Percentiles rank a stretch among this genome's conserved stretches.
Conservation (phyloP, 2,888 invertebrate genomes). For the Cosmorhoe ocellata region DNA sequence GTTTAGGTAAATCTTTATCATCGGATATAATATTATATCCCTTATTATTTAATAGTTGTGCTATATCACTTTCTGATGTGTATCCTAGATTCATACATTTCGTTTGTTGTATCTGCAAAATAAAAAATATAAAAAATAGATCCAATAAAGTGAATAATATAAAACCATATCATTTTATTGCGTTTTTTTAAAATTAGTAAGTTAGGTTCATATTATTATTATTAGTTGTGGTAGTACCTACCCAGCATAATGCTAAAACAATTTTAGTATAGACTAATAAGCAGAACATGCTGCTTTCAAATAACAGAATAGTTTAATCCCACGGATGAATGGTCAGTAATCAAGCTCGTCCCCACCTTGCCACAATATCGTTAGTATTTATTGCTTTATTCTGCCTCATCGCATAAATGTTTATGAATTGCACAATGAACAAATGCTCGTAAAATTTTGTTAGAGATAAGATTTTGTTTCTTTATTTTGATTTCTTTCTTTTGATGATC, state of each 20-base stretch:
- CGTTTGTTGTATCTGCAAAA: constrained; percentile 9
- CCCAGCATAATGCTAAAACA: constrained; percentile 12
- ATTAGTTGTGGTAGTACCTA: too few species aligned
- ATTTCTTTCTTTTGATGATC: background rate
- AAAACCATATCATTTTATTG: too few species aligned
- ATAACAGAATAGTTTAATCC: constrained; percentile 46
- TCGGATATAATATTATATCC: constrained; percentile 60
- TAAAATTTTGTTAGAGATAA: constrained; percentile 47
- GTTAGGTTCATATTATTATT: too few species aligned
- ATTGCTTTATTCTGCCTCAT: constrained; percentile 14
- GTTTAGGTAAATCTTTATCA: constrained; percentile 56
- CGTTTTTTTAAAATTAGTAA: too few species aligned
- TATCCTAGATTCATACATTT: constrained; percentile 8
- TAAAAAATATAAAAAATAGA: background rate
- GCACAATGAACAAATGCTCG: constrained; percentile 66
- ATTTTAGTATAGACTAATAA: constrained; percentile 9
- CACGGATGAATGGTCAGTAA: constrained; percentile 50
- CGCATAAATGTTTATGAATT: constrained; percentile 52
- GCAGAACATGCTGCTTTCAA: constrained; percentile 8
- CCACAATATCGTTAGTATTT: constrained; percentile 26
- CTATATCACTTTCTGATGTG: constrained; percentile 49
- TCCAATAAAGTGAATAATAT: background rate
- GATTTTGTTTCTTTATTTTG: constrained; percentile 22
- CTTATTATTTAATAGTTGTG: constrained; percentile 55
- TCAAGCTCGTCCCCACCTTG: constrained; percentile 13